Conservation (phyloP, 2,888 invertebrate genomes). For the Chydorus sphaericus region DNA sequence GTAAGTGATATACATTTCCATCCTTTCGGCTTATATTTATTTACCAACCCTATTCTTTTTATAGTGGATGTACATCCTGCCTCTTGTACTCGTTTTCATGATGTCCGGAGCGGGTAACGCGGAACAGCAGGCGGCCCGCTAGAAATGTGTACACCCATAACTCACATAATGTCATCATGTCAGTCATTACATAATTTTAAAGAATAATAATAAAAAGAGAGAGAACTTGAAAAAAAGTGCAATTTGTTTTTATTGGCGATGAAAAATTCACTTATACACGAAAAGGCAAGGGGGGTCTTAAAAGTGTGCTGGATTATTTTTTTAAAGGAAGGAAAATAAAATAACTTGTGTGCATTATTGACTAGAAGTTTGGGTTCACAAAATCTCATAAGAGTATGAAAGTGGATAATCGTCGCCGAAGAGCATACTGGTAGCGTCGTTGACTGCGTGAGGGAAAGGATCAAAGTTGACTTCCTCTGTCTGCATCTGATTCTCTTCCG, state of each 20-base stretch:
- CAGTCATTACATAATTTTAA: slow-evolving; percentile 1
- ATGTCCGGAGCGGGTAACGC: slow-evolving; percentile 55
- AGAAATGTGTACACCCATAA: background rate
- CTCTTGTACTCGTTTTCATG: slow-evolving; percentile 76
- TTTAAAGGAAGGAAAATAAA: background rate
- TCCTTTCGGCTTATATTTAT: background rate
- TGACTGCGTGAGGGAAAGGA: slow-evolving; percentile 5
- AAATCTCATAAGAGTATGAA: slow-evolving; percentile 13
- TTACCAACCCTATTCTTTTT: slow-evolving; percentile 22
- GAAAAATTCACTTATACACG: slow-evolving; percentile 4
- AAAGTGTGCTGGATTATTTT: too few relatives aligned
- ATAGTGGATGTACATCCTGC: slow-evolving; percentile 99
- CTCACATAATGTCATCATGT: background rate
- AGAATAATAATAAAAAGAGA: background rate
- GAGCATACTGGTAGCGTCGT: slow-evolving; percentile 25
- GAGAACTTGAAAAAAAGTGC: background rate
- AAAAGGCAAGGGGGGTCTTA: background rate
- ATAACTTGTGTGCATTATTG: background rate
- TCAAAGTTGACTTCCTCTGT: slow-evolving; percentile 11
- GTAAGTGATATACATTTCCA: slow-evolving; percentile 42
- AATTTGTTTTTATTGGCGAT: background rate
- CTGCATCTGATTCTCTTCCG: slow-evolving; percentile 7
- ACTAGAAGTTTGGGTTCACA: background rate
- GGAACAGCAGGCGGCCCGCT: slow-evolving; percentile 10
- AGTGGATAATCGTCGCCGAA: slow-evolving; percentile 19